Base-by-base conservation (phyloP, 92 coral and sea anemone species). In the Epizoanthus illoricatus region DNA sequence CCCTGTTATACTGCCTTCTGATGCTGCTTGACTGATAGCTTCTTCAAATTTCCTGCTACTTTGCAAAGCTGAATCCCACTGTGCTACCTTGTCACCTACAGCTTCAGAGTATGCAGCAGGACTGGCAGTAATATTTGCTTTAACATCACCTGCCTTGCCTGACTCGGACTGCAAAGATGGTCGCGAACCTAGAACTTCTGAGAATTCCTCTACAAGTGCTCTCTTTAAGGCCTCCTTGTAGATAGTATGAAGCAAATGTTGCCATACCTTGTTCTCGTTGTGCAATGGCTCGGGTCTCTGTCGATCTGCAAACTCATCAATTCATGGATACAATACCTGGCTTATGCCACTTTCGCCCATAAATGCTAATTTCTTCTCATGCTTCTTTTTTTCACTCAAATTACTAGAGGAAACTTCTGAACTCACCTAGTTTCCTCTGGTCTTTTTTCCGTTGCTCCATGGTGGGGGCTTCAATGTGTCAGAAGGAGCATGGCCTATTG, bases 221-320 rank as follows among this genome's bases (percentile, higher is more conserved):
- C 69, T 23, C 41, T 65, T 65, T 0, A 65, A 65, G 41, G 60
- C 63, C 70, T 91, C 89, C 60, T 84, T 61, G 54, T 89, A 89
- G 0, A 86, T 61, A 4, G 76, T 4, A 65, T 89, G 87, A 5
- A 89, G 83, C 12, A 84, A 1, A 52, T 92, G 91, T 56, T 89
- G 91, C 96, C 92, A 91, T 9, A 89, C 92, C 84, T 89, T 91
- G 28, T 79, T 91, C 58, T 89, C 95, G 65, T 73, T 83, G 57
- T 84, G 96, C 70, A 92, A 67, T 69, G 90, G 91, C 76, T 92
- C 96, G 0, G 93, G 93, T 72, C 91, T 87, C 63, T 74, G 85
- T n/a, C 90, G 84, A 41, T 87, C 88, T 1, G 93, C 91, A 81
- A 75, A 92, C 11, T 63, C 80, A 18, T 88, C 89, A 71, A 88